These are phyloP conservation scores for Labia minor DNA, from an alignment of 2,888 invertebrate species.

Conservation along the genomic window DNA sequence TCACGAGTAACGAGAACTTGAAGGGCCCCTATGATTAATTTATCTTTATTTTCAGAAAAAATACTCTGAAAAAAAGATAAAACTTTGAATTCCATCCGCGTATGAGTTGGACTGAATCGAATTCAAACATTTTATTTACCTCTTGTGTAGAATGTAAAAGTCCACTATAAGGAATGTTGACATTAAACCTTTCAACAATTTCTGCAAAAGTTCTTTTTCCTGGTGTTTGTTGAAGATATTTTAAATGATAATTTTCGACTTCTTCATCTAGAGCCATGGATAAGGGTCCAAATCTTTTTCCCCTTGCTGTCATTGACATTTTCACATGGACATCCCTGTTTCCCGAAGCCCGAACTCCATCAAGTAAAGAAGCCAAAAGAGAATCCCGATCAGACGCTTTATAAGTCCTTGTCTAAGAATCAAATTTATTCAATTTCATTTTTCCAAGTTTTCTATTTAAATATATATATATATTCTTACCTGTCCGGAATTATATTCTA, in stretches of 20 bases:
- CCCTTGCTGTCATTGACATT: slow-evolving; percentile 71
- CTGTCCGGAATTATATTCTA: slow-evolving; percentile 94
- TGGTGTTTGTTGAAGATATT: slow-evolving; percentile 58
- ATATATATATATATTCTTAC: too few species aligned
- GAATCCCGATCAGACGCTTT: slow-evolving; percentile 61
- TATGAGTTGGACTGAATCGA: too few species aligned
- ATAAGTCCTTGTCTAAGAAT: background rate
- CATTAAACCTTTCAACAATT: slow-evolving; percentile 88
- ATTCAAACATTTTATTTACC: slow-evolving; percentile 47
- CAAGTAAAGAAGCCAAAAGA: slow-evolving; percentile 84
- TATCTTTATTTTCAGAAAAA: slow-evolving; percentile 97
- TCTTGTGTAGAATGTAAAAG: slow-evolving; percentile 93
- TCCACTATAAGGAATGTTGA: slow-evolving; percentile 95
- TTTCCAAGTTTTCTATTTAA: too few species aligned
- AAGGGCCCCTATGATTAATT: slow-evolving; percentile 84
- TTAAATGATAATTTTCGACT: slow-evolving; percentile 44
- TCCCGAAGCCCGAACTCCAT: slow-evolving; percentile 93
- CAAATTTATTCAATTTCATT: too few species aligned
- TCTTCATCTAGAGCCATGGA: slow-evolving; percentile 91
- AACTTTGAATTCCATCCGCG: too few species aligned
- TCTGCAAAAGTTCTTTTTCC: slow-evolving; percentile 58
- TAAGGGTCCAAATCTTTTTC: slow-evolving; percentile 79
- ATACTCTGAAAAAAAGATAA: slow-evolving; percentile 67
- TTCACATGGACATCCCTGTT: slow-evolving; percentile 93
- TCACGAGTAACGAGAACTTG: slow-evolving; percentile 69